Percentiles rank a stretch among this genome's conserved stretches.
phyloP scores from a whole-genome alignment of 1,140 invertebrate genomes.

The Elymnias hypermnestra region DNA sequence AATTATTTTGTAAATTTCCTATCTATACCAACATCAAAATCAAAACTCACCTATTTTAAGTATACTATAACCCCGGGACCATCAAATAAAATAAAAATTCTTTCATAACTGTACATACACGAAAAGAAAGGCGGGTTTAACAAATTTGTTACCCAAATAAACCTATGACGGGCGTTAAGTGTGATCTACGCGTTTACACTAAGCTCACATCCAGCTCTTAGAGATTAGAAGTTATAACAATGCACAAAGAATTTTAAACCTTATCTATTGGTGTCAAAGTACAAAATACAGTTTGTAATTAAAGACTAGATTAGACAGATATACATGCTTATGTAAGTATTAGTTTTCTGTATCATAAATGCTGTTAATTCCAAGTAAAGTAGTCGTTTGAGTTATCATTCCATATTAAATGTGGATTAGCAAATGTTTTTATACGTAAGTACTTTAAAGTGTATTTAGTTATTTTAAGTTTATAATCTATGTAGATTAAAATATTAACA shows the following conservation, averaged over 20 bases:
- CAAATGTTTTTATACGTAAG: conserved; percentile 31
- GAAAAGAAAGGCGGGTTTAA: conserved; percentile 18
- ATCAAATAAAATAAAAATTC: too few relatives aligned
- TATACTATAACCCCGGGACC: too few relatives aligned
- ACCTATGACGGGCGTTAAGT: conserved; percentile 26
- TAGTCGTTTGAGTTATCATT: conserved; percentile 28
- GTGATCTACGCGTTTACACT: conserved; percentile 30
- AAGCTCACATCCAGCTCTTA: conserved; percentile 11
- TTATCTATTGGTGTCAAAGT: conserved; percentile 13
- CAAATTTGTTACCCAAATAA: conserved; percentile 37
- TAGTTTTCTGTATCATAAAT: conserved; percentile 32
- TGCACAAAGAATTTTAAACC: conserved; percentile 13
- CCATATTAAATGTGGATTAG: conserved; percentile 17
- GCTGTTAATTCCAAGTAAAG: conserved; percentile 28
- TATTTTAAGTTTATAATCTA: too few relatives aligned
- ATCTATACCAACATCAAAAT: too few relatives aligned
- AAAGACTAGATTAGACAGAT: conserved; percentile 2
- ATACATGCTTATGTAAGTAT: conserved; percentile 16
- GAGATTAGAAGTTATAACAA: background rate
- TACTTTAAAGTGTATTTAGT: too few relatives aligned
- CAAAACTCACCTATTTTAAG: too few relatives aligned
- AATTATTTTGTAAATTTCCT: too few relatives aligned
- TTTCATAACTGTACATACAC: conserved; percentile 3
- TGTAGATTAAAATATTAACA: too few relatives aligned
- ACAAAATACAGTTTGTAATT: conserved; percentile 3